These are phyloP conservation scores for Phymanthus crucifer DNA, from an alignment of 92 coral and sea anemone genomes.

Conservation along the genomic window DNA sequence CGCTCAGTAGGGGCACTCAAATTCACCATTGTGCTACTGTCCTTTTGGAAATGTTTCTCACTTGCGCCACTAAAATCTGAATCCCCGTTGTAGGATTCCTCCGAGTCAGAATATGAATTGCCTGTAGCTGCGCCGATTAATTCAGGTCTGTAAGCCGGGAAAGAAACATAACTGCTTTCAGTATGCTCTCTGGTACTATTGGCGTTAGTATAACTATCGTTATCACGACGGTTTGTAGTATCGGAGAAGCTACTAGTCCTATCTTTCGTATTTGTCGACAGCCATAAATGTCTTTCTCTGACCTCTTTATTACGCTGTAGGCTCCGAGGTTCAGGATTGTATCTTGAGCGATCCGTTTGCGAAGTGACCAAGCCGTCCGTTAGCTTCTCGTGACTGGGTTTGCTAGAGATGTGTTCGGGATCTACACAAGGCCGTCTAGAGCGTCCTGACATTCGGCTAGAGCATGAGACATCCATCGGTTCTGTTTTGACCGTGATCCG, in stretches of 20 bases:
- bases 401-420: not conserved
- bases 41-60: constrained; percentile 32
- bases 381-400: constrained; percentile 18
- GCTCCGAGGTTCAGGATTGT: not conserved
- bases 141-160: constrained; percentile 93
- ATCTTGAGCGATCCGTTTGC: not conserved
- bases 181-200: constrained; percentile 10
- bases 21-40: constrained; percentile 30
- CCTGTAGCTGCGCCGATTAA: constrained; percentile 40
- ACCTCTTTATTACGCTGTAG: constrained; percentile 6
- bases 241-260: not conserved
- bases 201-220: not conserved
- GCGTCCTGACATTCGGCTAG: constrained; percentile 6
- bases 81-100: constrained; percentile 46
- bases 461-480: constrained; percentile 26
- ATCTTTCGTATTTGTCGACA: not conserved
- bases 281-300: constrained; percentile 15
- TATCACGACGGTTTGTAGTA: not conserved
- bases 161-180: constrained; percentile 82
- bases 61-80: constrained; percentile 29
- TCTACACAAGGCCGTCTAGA: not conserved
- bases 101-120: constrained; percentile 33
- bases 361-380: not conserved
- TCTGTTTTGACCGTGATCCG: constrained; percentile 54
- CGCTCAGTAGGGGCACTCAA: constrained; percentile 30